Base-by-base conservation (phyloP, 2,888 invertebrate species). In the Lithophane ornitopus region DNA sequence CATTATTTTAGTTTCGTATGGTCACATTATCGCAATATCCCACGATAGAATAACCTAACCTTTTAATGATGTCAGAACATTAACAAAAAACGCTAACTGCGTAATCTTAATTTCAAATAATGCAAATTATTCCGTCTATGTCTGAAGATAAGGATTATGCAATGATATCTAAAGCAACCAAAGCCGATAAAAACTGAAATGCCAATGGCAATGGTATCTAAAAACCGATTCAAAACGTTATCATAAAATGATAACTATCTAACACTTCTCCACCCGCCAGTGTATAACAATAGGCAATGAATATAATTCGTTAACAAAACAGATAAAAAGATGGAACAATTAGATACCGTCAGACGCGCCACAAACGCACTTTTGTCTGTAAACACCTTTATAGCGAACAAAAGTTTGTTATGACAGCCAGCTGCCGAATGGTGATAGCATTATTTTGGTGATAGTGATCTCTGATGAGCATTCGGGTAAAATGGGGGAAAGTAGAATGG, bases 341-440 rank as follows among this genome's bases (percentile, higher is more conserved):
- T 91, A 88, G 95, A 96, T 95, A 95, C 78, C 89, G 93, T 92
- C 93, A 88, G 88, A 83, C 72, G 81, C 3, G 46, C 62, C 73
- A 86, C 86, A 88, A 89, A 88, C 84, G 82, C 87, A 91, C 91
- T 93, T 91, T 93, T 94, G 94, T 94, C 89, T 91, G 92, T 90
- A 93, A 94, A 95, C 96, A 96, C 96, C 95, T 96, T 96, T 95
- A 94, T 94, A 89, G 87, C 78, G 91, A 92, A 94, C 92, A 94
- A 93, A 92, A 92, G 93, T 92, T 16, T 94, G 93, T 95, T 95
- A 92, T 94, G 95, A 95, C 95, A 91, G 89, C 91, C 96, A 96
- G 95, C 93, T 96, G 96, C 87, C 68, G 72, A 46, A 34, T 87
- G 92, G 87, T 89, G 93, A 94, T 91, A 93, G 89, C 92, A 93